Percentiles rank a stretch among this genome's conserved stretches.
phyloP scores from a whole-genome alignment of 2,113 vertebrate genomes.

The Ctenomys sociabilis region DNA sequence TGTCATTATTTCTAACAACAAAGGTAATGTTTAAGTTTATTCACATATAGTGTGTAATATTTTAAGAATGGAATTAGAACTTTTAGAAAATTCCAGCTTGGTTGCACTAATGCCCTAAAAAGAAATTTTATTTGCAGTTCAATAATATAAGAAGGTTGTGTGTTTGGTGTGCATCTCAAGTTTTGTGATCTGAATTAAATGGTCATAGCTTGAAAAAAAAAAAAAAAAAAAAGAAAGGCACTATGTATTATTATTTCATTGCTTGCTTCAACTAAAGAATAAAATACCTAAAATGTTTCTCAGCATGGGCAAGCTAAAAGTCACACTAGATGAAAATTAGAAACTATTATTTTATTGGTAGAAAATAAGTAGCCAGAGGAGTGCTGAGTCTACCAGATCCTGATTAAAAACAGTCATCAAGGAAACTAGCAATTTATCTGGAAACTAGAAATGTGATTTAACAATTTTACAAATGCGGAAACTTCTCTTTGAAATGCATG shows the following conservation, averaged over 20 bases:
- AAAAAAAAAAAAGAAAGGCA: not conserved
- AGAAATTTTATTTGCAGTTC: too few relatives aligned
- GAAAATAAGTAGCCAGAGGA: not conserved
- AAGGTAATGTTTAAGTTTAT: too few relatives aligned
- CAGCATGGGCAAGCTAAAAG: not conserved
- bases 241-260: not conserved
- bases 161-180: too few relatives aligned
- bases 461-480: not conserved
- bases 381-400: not conserved
- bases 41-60: too few relatives aligned
- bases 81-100: too few relatives aligned
- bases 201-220: too few relatives aligned
- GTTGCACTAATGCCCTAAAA: too few relatives aligned
- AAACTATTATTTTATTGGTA: not conserved
- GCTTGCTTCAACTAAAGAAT: not conserved
- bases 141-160: too few relatives aligned
- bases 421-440: not conserved
- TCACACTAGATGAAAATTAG: not conserved
- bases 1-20: too few relatives aligned
- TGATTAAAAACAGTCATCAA: not conserved
- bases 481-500: accelerated
- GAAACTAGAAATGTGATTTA: not conserved
- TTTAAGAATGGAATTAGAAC: too few relatives aligned
- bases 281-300: not conserved
- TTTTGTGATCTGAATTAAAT: too few relatives aligned